Evolutionary conservation across 2,113 vertebrate species (phyloP), one percentile per base, ranked within the genome.

Genomic region (Cephalopterus ornatus): DNA sequence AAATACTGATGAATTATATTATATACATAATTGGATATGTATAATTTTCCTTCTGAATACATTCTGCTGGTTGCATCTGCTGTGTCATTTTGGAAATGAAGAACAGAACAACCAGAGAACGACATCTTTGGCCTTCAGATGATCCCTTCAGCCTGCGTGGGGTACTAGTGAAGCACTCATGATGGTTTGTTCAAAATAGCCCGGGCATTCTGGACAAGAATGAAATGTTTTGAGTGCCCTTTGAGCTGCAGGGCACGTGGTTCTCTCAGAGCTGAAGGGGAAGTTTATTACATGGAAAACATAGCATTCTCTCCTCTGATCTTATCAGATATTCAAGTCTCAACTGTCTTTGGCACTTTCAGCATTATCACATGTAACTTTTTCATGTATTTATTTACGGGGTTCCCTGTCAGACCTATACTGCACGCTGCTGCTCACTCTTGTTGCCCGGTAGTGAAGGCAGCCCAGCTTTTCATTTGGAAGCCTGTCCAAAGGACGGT

Each of bases 101-200:
- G 42, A 55, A 27, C 24, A 14, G 14, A 85, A 62, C 14, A 53
- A 62, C 7, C 16, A 53, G n/a, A 37, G 14, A 62, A 78, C 7
- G 6, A 26, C 35, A n/a, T 65, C 18, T 39, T 35, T 39, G 70
- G 14, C 11, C 33, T 50, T 56, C 22, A 49, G 33, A 44, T 46
- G 37, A 23, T 67, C 28, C 42, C 39, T 67, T 72, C 66, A 88
- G 70, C 35, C 30, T 49, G 8, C 1, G 10, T 22, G 21, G 9
- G 22, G 30, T 33, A 39, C 21, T 11, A 21, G 15, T 11, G 14
- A 94, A 87, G 46, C 41, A 27, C 30, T 46, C n/a, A 7, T 26
- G n/a, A 70, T 0, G 0, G 1, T 30, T 30, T 41, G 35, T 42
- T 84, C 19, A 39, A 6, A 1, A 2, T 4, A 44, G 49, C 6